These are phyloP conservation scores for Nycticebus coucang DNA, from an alignment of 2,113 vertebrate genomes.

Conservation along the genomic window DNA sequence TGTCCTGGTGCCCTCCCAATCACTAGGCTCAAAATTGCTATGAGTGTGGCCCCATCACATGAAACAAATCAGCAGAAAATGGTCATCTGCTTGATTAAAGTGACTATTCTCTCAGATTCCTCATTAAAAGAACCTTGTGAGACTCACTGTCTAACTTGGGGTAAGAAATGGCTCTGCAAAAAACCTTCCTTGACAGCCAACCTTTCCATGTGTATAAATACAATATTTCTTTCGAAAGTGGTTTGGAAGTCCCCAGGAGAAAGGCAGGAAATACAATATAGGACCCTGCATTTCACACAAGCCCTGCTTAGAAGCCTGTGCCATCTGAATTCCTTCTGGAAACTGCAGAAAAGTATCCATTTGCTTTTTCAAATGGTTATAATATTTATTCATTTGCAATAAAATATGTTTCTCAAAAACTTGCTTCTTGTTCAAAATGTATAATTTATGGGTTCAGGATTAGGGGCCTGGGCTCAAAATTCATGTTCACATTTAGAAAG, in stretches of 20 bases:
- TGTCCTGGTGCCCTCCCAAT: not conserved
- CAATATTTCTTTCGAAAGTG: not conserved
- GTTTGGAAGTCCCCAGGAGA: not conserved
- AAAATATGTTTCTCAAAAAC: not conserved
- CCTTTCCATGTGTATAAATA: not conserved
- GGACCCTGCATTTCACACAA: not conserved
- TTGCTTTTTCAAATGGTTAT: not conserved
- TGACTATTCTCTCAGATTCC: not conserved
- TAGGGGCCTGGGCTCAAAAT: not conserved
- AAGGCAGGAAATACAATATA: not conserved
- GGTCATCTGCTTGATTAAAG: not conserved
- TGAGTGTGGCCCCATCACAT: rapidly evolving
- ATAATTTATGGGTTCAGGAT: not conserved
- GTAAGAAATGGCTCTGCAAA: not conserved
- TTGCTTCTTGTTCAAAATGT: not conserved
- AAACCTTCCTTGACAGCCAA: not conserved
- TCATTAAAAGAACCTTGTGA: not conserved
- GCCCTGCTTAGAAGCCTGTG: not conserved
- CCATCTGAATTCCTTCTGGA: not conserved
- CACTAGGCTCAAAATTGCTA: not conserved
- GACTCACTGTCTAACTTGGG: not conserved
- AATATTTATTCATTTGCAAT: not conserved
- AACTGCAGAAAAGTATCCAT: not conserved
- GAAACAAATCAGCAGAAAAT: not conserved
- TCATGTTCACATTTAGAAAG: not conserved